These are phyloP conservation scores for Temnothorax unifasciatus DNA, from an alignment of 2,888 invertebrate species.

Conservation along the genomic window DNA sequence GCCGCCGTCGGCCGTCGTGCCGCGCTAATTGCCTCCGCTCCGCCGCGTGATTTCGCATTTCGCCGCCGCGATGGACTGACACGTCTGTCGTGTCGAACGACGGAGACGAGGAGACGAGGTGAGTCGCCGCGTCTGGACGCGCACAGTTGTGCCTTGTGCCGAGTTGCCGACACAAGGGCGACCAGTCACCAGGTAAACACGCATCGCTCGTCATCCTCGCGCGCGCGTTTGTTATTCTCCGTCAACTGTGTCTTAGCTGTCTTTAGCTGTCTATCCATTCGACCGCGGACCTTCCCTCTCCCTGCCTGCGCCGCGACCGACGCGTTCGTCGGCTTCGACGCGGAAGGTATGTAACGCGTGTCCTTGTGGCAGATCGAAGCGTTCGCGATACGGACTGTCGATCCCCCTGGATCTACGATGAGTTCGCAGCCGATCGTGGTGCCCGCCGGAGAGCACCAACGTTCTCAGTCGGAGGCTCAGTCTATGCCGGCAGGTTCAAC, in stretches of 20 bases:
- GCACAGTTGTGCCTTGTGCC: no score
- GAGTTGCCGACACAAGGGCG: no score
- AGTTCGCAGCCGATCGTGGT: slow-evolving; percentile 85
- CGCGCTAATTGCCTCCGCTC: slow-evolving; percentile 39
- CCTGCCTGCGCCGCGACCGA: no score
- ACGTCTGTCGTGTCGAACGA: not conserved
- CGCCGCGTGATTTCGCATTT: slow-evolving; percentile 44
- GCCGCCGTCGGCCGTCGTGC: not conserved
- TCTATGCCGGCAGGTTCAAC: slow-evolving; percentile 77
- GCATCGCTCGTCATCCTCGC: not conserved
- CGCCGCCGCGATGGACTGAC: slow-evolving; percentile 55
- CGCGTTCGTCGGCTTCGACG: not conserved
- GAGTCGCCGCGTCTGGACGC: not conserved
- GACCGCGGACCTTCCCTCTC: not conserved
- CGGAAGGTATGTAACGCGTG: not conserved
- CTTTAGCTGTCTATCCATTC: not conserved
- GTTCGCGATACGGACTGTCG: not conserved
- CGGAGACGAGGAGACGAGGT: not conserved
- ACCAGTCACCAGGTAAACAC: slow-evolving; percentile 23
- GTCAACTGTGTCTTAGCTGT: not conserved
- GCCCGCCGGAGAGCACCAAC: slow-evolving; percentile 80
- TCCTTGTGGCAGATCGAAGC: not conserved
- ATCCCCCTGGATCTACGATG: slow-evolving; percentile 72
- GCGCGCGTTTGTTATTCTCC: not conserved
- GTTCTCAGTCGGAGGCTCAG: slow-evolving; percentile 78